Conservation (phyloP, 2,888 invertebrate species). For the Lydus trimaculatus region DNA sequence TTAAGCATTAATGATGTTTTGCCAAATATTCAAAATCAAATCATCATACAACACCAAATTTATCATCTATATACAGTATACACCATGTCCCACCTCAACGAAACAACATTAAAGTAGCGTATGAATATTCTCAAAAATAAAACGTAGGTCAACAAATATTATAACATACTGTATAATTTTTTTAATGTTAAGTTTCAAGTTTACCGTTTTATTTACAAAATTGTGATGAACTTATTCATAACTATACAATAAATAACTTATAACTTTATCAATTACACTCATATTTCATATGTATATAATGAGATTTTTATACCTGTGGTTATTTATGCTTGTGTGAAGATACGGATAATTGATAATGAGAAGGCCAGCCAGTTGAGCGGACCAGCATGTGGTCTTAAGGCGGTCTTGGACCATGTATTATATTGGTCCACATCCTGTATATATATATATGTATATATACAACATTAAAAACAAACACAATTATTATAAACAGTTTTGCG, state of each 20-base stretch:
- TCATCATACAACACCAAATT: too few relatives aligned
- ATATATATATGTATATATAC: constrained; percentile 22
- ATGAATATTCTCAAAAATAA: too few relatives aligned
- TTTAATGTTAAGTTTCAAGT: constrained; percentile 12
- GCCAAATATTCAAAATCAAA: too few relatives aligned
- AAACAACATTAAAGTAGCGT: too few relatives aligned
- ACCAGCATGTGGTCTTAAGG: constrained; percentile 38
- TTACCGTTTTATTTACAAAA: constrained; percentile 31
- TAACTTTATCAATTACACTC: constrained; percentile 52
- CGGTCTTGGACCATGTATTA: constrained; percentile 28
- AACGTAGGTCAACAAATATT: too few relatives aligned
- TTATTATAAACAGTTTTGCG: constrained; percentile 34
- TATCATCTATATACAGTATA: too few relatives aligned
- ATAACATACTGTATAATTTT: not conserved
- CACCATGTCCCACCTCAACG: too few relatives aligned
- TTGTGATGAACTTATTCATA: constrained; percentile 35
- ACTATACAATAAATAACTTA: constrained; percentile 35
- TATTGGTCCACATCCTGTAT: constrained; percentile 33
- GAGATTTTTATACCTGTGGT: constrained; percentile 54
- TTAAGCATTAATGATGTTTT: constrained; percentile 5
- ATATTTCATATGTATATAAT: constrained; percentile 55
- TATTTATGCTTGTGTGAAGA: constrained; percentile 56
- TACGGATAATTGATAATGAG: constrained; percentile 57
- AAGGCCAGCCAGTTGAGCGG: constrained; percentile 39
- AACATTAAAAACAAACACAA: constrained; percentile 36